phyloP scores from a whole-genome alignment of 2,113 vertebrate genomes.

The Grammomys surdaster region DNA sequence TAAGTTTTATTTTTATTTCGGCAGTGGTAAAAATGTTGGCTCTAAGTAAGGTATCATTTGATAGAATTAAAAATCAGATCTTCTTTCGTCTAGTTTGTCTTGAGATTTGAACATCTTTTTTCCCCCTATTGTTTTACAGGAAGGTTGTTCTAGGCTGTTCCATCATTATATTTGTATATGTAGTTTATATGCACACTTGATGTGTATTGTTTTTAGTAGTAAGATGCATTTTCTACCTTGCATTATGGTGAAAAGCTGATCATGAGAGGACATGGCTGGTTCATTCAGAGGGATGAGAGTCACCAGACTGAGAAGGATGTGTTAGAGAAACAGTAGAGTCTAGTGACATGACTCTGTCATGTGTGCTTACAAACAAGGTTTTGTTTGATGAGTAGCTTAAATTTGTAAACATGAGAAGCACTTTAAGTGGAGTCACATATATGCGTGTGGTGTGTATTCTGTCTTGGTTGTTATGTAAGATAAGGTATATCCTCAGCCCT shows the following conservation, averaged over 20 bases:
- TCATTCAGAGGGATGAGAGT: slow-evolving; percentile 85
- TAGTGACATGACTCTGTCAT: slow-evolving; percentile 82
- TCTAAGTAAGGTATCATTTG: slow-evolving; percentile 79
- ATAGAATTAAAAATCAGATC: slow-evolving; percentile 63
- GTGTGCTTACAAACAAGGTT: slow-evolving; percentile 77
- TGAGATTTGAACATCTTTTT: neutral
- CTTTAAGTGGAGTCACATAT: slow-evolving; percentile 32
- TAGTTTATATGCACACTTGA: slow-evolving; percentile 13
- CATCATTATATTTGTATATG: slow-evolving; percentile 42
- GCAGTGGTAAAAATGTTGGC: slow-evolving; percentile 43
- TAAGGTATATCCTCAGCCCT: neutral
- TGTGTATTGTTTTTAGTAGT: slow-evolving; percentile 54
- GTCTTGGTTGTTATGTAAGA: neutral
- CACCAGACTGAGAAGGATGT: slow-evolving; percentile 82
- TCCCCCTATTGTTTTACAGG: neutral
- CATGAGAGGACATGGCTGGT: slow-evolving; percentile 54
- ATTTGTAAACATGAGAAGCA: slow-evolving; percentile 49
- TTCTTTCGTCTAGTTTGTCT: neutral
- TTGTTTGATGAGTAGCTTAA: slow-evolving; percentile 69
- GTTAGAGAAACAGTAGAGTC: slow-evolving; percentile 81
- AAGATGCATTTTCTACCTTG: slow-evolving; percentile 63
- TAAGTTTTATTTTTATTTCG: slow-evolving; percentile 53
- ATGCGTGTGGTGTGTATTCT: neutral
- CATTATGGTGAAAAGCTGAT: slow-evolving; percentile 65
- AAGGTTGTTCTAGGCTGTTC: neutral